Evolutionary conservation across 1,140 invertebrate species (phyloP).

Genomic region (Pantala flavescens): DNA sequence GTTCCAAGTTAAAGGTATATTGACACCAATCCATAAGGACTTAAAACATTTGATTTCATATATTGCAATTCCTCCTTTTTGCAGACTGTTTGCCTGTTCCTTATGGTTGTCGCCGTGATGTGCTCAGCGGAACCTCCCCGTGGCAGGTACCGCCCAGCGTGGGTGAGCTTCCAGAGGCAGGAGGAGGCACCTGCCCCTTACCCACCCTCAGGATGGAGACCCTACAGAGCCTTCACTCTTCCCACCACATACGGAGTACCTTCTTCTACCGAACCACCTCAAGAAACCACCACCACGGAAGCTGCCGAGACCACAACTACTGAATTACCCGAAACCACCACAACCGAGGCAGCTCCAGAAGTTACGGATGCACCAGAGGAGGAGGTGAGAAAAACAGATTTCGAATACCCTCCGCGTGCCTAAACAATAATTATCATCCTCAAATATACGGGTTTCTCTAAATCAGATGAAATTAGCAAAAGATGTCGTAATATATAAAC

Average conservation of each 20-base stretch:
- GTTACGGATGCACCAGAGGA: neutral
- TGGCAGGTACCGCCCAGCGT: too few relatives aligned
- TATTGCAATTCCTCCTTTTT: too few relatives aligned
- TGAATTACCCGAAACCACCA: neutral
- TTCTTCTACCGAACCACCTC: neutral
- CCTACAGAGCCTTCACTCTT: neutral
- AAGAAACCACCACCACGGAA: neutral
- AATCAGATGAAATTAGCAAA: too few relatives aligned
- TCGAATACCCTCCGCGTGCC: conserved; percentile 20
- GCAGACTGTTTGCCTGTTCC: too few relatives aligned
- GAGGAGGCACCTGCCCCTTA: neutral
- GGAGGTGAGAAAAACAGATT: conserved; percentile 13
- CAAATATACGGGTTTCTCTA: conserved; percentile 24
- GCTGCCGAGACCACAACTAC: neutral
- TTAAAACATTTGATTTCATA: too few relatives aligned
- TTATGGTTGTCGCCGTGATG: too few relatives aligned
- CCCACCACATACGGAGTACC: neutral
- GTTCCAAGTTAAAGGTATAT: too few relatives aligned
- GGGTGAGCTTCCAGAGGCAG: too few relatives aligned
- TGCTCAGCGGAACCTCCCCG: too few relatives aligned
- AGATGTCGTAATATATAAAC: too few relatives aligned
- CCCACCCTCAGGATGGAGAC: neutral
- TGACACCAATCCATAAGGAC: too few relatives aligned
- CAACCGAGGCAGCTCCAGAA: neutral
- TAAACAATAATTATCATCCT: conserved; percentile 21